Evolutionary conservation across 1,140 invertebrate species (phyloP).

Genomic region (Meloidogyne floridensis): DNA sequence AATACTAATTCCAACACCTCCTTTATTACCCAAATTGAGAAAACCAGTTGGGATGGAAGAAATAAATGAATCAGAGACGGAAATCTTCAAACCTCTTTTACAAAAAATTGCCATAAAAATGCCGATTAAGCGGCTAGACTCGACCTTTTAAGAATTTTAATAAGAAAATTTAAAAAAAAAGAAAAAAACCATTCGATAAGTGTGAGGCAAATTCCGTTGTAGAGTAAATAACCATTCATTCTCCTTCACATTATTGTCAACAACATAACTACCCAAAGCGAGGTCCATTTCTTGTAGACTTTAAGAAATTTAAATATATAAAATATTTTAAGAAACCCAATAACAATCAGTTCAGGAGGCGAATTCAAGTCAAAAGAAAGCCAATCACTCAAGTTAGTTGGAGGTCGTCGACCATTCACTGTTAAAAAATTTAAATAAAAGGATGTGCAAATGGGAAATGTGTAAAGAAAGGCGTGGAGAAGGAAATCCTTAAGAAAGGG

Average conservation of each 20-base stretch:
- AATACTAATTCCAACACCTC: slow-evolving; percentile 88
- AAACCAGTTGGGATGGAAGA: slow-evolving; percentile 57
- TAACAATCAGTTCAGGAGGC: slow-evolving; percentile 59
- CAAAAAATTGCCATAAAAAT: slow-evolving; percentile 61
- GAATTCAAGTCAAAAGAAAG: slow-evolving; percentile 38
- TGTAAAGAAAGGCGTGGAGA: too few relatives aligned
- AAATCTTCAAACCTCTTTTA: slow-evolving; percentile 17
- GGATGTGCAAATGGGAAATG: background rate
- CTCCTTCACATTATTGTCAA: slow-evolving; percentile 56
- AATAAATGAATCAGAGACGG: slow-evolving; percentile 28
- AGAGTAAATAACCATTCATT: slow-evolving; percentile 57
- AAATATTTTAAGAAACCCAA: slow-evolving; percentile 47
- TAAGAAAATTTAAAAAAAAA: background rate
- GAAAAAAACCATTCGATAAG: slow-evolving; percentile 42
- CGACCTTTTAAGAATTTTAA: slow-evolving; percentile 43
- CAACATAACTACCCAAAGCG: slow-evolving; percentile 62
- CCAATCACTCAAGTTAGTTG: slow-evolving; percentile 51
- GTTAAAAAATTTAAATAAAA: slow-evolving; percentile 32
- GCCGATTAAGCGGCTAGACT: slow-evolving; percentile 56
- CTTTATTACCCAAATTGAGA: slow-evolving; percentile 84
- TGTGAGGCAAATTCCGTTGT: slow-evolving; percentile 38
- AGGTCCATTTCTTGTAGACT: slow-evolving; percentile 66
- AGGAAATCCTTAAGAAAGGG: too few relatives aligned
- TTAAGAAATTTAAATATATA: slow-evolving; percentile 21
- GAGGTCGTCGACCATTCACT: slow-evolving; percentile 58